Evolutionary conservation across 2,888 invertebrate species (phyloP), one percentile per base, ranked within the genome.

Genomic region (Ramazzottius varieornatus): DNA sequence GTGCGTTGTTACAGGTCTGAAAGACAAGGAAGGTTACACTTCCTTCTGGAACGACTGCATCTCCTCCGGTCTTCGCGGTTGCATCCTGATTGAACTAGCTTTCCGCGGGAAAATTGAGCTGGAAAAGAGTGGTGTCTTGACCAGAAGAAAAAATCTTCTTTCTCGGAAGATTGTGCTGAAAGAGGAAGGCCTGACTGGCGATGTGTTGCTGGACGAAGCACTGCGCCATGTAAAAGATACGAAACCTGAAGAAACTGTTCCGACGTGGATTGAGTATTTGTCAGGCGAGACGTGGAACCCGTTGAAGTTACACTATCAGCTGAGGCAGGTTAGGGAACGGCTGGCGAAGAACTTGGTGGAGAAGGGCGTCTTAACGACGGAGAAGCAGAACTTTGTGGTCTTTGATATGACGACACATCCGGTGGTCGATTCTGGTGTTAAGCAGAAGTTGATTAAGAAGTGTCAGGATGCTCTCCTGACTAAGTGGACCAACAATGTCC

Each of bases 31-130:
- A 90, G 94, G 94, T 69, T 94, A 94, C 81, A 94, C 94, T 75
- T 98, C 96, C 66, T 99, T 99, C 80, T 98, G 98, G 98, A 99
- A 99, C 80, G 98, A 99, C 79, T 98, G 96, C 80, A 96, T 99
- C 82, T 96, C 96, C 71, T 93, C 93, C 73, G 98, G 98, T 63
- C 81, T 99, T 69, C 83, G 98, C 73, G 98, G 98, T 68, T 98
- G 96, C 77, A 98, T 99, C 75, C 81, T 99, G 71, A 91, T 98
- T 70, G 98, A 99, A 79, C 81, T 99, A 72, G 91, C 91, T 13
- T 79, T 99, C 68, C 82, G 94, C 72, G 93, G 93, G 63, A 85
- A 96, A 67, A 84, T 98, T 67, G 94, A 94, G 80, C 80, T 99
- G 72, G 98, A 98, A 78, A 86, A 86, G 75, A 88, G 91, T 72